Evolutionary conservation across 2,113 vertebrate species (phyloP).

Genomic region (Nymphicus hollandicus): DNA sequence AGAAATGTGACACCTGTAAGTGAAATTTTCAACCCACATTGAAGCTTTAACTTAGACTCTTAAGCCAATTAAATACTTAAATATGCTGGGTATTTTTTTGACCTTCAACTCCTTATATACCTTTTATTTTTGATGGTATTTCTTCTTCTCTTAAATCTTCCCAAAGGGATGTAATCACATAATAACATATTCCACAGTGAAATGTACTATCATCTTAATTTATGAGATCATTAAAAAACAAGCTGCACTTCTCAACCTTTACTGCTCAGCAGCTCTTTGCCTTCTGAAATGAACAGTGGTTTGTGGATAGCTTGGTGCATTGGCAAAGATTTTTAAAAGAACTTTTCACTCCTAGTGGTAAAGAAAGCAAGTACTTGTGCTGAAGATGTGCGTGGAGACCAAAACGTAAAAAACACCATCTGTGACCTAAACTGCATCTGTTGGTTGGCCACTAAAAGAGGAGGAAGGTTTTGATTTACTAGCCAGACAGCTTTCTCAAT

Average conservation of each 20-base stretch:
- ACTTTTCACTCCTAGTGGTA: neutral
- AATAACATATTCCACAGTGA: neutral
- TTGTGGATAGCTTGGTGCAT: neutral
- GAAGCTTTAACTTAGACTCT: neutral
- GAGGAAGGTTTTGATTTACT: constrained; percentile 69
- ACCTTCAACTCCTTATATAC: neutral
- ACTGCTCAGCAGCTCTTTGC: neutral
- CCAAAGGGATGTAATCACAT: neutral
- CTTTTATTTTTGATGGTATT: neutral
- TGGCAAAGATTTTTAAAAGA: neutral
- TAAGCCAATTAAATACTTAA: neutral
- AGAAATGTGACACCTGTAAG: neutral
- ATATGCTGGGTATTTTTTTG: neutral
- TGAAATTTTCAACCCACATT: neutral
- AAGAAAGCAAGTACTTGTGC: constrained; percentile 1
- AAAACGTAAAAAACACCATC: constrained; percentile 41
- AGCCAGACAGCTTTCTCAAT: constrained; percentile 70
- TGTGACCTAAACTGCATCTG: constrained; percentile 58
- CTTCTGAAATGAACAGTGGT: neutral
- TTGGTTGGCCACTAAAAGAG: constrained; percentile 59
- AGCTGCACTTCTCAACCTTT: neutral
- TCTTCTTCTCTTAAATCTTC: neutral
- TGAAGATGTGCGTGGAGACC: constrained; percentile 18
- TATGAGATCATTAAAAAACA: neutral
- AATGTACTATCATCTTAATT: neutral